phyloP scores from a whole-genome alignment of 2,797 vertebrate genomes.

The Picus viridis region DNA sequence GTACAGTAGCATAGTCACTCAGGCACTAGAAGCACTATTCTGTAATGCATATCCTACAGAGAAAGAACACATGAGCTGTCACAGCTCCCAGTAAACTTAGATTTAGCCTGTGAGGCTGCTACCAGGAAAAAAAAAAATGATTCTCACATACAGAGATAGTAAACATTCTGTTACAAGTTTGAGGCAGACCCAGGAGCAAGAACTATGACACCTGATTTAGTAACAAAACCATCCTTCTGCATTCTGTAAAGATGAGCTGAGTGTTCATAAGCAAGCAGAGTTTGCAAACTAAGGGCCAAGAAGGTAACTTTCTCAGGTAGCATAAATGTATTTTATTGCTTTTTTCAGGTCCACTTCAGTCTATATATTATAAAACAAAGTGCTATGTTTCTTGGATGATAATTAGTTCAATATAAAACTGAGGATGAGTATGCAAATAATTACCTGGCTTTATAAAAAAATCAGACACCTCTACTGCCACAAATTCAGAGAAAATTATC shows the following conservation, averaged over 20 bases:
- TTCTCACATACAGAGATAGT: neutral
- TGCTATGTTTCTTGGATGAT: neutral
- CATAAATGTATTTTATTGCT: neutral
- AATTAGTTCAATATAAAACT: neutral
- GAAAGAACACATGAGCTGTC: neutral
- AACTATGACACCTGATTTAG: neutral
- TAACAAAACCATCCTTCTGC: neutral
- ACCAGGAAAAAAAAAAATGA: neutral
- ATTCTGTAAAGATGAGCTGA: neutral
- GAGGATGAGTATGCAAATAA: neutral
- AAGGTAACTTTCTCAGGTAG: neutral
- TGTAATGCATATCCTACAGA: neutral
- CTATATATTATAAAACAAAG: neutral
- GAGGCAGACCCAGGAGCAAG: neutral
- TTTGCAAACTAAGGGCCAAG: neutral
- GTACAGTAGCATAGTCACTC: fast-evolving
- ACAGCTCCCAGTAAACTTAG: neutral
- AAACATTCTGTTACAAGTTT: neutral
- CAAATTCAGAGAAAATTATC: neutral
- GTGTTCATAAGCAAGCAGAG: neutral
- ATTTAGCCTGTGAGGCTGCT: neutral
- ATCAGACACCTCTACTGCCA: fast-evolving
- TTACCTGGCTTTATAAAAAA: neutral
- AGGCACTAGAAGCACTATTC: neutral
- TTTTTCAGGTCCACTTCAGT: neutral